Base-by-base conservation (phyloP, 2,113 vertebrate genomes). In the Scartelaos histophorus region DNA sequence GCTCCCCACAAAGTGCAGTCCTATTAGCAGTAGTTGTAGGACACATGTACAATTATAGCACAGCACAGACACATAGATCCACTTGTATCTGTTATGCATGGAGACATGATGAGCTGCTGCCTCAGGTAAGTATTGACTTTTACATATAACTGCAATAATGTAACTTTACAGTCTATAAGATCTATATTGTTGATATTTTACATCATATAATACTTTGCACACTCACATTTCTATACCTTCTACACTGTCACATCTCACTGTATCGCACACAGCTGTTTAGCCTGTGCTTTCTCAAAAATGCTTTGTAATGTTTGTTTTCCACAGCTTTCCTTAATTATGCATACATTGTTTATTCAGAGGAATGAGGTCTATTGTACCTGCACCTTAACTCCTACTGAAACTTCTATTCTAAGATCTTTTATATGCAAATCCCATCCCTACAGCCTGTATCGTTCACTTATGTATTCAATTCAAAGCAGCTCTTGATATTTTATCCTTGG, bases 31-130 rank as follows among this genome's bases (percentile, higher is more conserved):
- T 76, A 81, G 74, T 85, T 79, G 53, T 61, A 67, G 24, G 78
- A 82, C 74, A 81, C 34, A 75, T 78, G 73, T 80, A 85, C 72
- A 71, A 47, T 68, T 62, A 43, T 24, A 38, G 75, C 77, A 66
- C 76, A 66, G 46, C 66, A 54, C 7, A 43, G 58, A 38, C 64
- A 68, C 62, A 22, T 66, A 47, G 43, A 66, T 61, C 13, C 61
- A 66, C 66, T 76, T 82, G 86, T 74, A 82, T 79, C 54, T 74
- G 80, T 45, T 34, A n/a, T 74, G 67, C 68, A 81, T 75, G 82
- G 72, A 69, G 76, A 73, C 64, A 86, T 84, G 13, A 91, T 91
- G 90, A 85, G 51, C 15, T 90, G 90, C 91, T 92, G 91, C 75
- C 79, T 91, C 67, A 88, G 89, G 91, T 92, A 77, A 91, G 91